Evolutionary conservation across 2,797 vertebrate genomes (phyloP).

Genomic region (Garrulus glandarius): DNA sequence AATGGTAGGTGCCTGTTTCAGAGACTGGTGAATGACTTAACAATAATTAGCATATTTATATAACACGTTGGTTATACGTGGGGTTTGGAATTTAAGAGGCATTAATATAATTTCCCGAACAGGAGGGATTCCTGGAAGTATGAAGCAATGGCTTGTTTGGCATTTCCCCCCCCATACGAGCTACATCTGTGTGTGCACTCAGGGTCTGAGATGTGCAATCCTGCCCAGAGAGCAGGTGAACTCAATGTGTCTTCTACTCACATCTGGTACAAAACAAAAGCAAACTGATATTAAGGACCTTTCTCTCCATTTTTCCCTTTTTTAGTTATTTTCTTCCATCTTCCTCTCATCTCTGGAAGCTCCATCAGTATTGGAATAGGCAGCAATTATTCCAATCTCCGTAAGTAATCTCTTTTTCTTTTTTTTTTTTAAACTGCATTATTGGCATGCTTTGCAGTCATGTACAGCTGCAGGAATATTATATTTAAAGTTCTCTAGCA

Average conservation of each 20-base stretch:
- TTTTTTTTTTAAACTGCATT: background rate
- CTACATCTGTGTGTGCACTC: background rate
- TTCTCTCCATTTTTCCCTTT: background rate
- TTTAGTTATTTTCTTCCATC: conserved; percentile 66
- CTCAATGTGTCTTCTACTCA: background rate
- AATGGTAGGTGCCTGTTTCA: background rate
- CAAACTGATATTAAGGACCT: background rate
- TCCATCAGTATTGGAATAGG: conserved; percentile 55
- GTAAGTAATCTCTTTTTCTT: conserved; percentile 61
- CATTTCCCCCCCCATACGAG: background rate
- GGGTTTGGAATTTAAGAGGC: background rate
- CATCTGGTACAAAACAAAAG: background rate
- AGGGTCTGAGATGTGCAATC: background rate
- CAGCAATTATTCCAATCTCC: conserved; percentile 64
- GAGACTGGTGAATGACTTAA: background rate
- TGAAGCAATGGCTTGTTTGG: background rate
- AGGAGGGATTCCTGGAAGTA: background rate
- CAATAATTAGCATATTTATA: conserved; percentile 1
- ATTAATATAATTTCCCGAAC: background rate
- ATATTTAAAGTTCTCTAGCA: background rate
- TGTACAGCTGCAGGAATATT: conserved; percentile 1
- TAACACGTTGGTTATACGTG: background rate
- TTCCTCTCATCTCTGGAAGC: conserved; percentile 58
- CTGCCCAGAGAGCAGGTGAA: background rate
- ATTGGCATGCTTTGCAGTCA: background rate